phyloP scores from a whole-genome alignment of 2,113 vertebrate species.

The Tragelaphus strepsiceros region DNA sequence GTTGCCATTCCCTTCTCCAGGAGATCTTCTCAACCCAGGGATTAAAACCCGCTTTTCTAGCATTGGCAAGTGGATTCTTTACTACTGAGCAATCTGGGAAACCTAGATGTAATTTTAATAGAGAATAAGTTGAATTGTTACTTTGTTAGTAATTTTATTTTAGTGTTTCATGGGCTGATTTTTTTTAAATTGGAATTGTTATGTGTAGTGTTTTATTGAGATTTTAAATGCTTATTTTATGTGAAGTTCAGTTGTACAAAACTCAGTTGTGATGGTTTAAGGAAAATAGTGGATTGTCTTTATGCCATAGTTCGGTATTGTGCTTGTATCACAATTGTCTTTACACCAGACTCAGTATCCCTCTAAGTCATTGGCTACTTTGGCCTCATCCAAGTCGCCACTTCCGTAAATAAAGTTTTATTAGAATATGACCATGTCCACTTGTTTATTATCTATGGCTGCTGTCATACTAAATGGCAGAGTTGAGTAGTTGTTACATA shows the following conservation, averaged over 20 bases:
- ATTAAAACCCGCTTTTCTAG: not conserved
- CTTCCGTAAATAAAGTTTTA: slow-evolving; percentile 15
- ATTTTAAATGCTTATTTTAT: not conserved
- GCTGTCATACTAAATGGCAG: not conserved
- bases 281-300: not conserved
- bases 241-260: not conserved
- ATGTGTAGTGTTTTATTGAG: not conserved
- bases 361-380: not conserved
- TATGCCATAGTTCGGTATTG: not conserved
- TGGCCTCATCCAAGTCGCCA: not conserved
- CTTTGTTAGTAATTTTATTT: slow-evolving; percentile 18
- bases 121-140: not conserved
- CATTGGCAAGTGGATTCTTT: not conserved
- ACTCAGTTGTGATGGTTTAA: not conserved
- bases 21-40: not conserved
- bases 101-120: not conserved
- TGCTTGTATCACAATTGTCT: not conserved
- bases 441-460: not conserved
- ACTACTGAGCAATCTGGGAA: not conserved
- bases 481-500: not conserved
- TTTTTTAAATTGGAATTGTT: not conserved
- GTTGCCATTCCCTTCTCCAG: not conserved
- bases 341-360: not conserved
- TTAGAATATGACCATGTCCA: not conserved
- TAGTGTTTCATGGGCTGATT: not conserved